Conservation (phyloP, 2,113 vertebrate genomes). For the Petrocephalus microphthalmus region DNA sequence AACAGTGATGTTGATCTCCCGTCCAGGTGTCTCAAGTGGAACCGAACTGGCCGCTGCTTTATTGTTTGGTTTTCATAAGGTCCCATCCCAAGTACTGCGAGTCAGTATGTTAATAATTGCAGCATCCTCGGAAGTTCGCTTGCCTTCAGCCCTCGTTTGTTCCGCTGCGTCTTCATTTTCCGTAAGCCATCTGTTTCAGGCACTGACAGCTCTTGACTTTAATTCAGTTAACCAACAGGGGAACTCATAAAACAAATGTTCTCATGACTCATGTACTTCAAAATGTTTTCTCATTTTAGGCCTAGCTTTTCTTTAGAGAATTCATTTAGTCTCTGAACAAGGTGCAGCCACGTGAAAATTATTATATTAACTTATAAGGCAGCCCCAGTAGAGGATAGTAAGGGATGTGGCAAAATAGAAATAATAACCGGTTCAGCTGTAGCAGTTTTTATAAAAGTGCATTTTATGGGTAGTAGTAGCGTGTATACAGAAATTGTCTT, state of each 20-base stretch:
- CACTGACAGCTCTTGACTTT: conserved; percentile 14
- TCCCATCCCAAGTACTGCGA: background rate
- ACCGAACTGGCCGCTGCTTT: background rate
- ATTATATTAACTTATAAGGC: background rate
- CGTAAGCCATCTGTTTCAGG: background rate
- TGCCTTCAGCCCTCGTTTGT: background rate
- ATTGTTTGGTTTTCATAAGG: background rate
- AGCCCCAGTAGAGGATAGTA: background rate
- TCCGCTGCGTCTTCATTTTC: background rate
- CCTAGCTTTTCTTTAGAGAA: background rate
- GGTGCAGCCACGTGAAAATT: background rate
- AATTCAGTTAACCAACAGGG: background rate
- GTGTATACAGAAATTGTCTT: background rate
- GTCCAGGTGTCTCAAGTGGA: background rate
- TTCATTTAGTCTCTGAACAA: background rate
- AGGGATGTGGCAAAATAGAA: background rate
- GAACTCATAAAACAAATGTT: conserved; percentile 13
- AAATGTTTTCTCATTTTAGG: conserved; percentile 2
- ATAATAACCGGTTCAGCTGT: background rate
- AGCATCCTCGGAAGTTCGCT: background rate
- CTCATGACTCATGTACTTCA: background rate
- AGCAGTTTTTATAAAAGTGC: background rate
- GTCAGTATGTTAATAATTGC: background rate
- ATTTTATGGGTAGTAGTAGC: background rate
- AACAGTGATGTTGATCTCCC: background rate